Percentiles rank a stretch among this genome's conserved stretches.
Conservation (phyloP, 2,113 vertebrate species). For the Rhodinocichla rosea region DNA sequence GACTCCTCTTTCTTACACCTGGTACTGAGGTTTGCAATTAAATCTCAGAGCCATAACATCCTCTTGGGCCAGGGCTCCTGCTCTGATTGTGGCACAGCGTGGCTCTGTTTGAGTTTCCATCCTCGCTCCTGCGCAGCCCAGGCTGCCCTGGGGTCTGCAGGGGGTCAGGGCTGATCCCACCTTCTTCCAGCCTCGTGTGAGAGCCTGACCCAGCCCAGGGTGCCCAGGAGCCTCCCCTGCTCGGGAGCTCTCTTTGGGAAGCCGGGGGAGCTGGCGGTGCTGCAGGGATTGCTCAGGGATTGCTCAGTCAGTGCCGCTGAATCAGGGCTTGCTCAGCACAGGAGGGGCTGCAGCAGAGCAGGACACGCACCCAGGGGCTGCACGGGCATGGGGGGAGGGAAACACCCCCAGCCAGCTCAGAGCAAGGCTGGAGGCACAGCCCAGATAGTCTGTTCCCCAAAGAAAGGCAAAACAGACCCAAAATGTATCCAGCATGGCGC, state of each 20-base stretch:
- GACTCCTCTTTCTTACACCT: neutral
- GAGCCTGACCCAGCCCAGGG: neutral
- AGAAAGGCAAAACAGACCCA: neutral
- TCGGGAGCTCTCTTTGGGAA: neutral
- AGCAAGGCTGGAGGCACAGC: neutral
- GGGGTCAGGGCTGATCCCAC: neutral
- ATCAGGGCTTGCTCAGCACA: neutral
- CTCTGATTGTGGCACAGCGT: accelerated
- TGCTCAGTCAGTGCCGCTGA: accelerated
- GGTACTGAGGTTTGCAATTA: neutral
- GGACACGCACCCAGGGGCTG: neutral
- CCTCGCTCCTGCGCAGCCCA: accelerated
- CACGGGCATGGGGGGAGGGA: accelerated
- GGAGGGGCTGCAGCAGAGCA: neutral
- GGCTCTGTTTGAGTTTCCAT: neutral
- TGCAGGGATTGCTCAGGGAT: neutral
- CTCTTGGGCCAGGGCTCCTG: neutral
- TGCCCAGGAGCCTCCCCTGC: neutral
- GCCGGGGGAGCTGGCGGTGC: accelerated
- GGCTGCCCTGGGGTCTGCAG: neutral
- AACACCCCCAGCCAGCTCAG: accelerated
- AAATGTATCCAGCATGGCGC: neutral
- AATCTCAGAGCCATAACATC: neutral
- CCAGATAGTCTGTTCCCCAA: neutral
- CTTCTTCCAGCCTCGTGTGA: accelerated